phyloP scores from a whole-genome alignment of 2,113 vertebrate genomes.

The Charadrius vociferus region DNA sequence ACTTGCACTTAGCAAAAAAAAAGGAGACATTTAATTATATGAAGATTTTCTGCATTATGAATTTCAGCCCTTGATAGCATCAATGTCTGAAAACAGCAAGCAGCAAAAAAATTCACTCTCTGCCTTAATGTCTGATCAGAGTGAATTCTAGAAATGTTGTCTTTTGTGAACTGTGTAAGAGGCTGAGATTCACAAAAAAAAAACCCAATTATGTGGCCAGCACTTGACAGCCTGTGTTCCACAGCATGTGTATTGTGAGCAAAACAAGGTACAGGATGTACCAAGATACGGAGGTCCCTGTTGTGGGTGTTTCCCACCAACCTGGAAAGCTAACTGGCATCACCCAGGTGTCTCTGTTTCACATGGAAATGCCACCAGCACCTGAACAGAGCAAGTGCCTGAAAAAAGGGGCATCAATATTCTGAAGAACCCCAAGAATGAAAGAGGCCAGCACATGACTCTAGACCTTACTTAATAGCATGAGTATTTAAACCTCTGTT shows the following conservation, averaged over 20 bases:
- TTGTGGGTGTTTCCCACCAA: background rate
- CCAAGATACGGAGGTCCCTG: background rate
- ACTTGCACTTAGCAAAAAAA: background rate
- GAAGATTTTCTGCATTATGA: background rate
- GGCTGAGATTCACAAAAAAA: background rate
- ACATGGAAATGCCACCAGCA: background rate
- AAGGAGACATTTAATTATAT: background rate
- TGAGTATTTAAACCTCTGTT: background rate
- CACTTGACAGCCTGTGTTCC: background rate
- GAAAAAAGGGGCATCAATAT: background rate
- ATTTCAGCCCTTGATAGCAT: background rate
- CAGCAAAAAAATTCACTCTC: background rate
- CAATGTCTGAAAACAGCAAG: background rate
- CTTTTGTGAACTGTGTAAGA: background rate
- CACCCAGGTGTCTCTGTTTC: background rate
- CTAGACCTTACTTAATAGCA: background rate
- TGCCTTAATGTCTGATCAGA: background rate
- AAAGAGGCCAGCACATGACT: background rate
- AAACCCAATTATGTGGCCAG: background rate
- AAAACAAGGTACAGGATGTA: background rate
- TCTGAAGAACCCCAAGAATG: background rate
- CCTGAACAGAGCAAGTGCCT: background rate
- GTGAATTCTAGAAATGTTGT: background rate
- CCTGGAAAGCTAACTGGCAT: background rate
- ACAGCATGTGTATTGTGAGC: background rate